Conservation (phyloP, 2,113 vertebrate genomes). For the Tor tambroides region DNA sequence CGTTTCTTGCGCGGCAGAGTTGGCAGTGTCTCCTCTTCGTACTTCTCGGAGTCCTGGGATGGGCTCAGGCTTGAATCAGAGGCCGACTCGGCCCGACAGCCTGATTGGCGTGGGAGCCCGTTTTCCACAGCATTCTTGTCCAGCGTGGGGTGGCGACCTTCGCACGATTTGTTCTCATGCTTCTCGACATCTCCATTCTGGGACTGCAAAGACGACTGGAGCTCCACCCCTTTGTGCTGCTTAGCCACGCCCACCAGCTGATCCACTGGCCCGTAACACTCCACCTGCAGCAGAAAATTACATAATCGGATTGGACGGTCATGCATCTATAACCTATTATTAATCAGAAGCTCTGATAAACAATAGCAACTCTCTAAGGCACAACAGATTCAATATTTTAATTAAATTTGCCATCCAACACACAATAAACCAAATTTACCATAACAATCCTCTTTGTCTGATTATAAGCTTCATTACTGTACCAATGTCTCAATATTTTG, state of each 20-base stretch:
- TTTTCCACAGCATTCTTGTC: constrained; percentile 82
- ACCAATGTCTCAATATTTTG: background rate
- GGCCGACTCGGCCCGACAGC: constrained; percentile 65
- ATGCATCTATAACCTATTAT: background rate
- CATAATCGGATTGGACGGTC: background rate
- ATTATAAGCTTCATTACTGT: background rate
- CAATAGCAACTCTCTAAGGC: background rate
- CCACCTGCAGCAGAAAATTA: constrained; percentile 74
- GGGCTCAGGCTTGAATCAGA: constrained; percentile 70
- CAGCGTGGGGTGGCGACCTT: constrained; percentile 69
- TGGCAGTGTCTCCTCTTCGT: constrained; percentile 79
- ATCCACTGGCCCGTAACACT: constrained; percentile 80
- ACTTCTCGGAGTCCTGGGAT: constrained; percentile 78
- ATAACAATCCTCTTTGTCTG: background rate
- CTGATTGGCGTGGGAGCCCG: constrained; percentile 68
- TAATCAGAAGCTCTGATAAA: background rate
- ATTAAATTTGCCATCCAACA: background rate
- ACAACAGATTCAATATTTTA: background rate
- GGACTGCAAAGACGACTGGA: constrained; percentile 77
- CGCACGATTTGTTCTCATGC: constrained; percentile 67
- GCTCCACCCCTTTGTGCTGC: constrained; percentile 77
- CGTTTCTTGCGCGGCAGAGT: constrained; percentile 78
- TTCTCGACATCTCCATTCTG: constrained; percentile 84
- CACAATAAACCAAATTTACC: background rate
- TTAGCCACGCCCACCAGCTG: constrained; percentile 77